These are phyloP conservation scores for Redunca redunca DNA, from an alignment of 2,113 vertebrate genomes.

Conservation along the genomic window DNA sequence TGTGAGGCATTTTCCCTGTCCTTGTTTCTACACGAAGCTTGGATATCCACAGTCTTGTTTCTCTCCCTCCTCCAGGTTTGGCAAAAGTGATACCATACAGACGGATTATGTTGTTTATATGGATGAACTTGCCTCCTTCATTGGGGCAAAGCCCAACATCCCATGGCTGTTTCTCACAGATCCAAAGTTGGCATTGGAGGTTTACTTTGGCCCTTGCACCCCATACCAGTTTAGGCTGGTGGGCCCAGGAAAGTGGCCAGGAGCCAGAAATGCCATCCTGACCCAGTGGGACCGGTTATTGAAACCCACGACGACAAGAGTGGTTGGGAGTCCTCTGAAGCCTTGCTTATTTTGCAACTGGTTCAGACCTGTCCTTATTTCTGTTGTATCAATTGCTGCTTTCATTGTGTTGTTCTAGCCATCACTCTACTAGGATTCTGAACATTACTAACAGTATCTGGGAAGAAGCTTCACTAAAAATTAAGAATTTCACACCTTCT, in stretches of 20 bases:
- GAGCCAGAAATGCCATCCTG: conserved; percentile 84
- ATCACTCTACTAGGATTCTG: not conserved
- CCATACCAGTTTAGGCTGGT: conserved; percentile 85
- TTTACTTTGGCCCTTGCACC: conserved; percentile 85
- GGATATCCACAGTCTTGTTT: not conserved
- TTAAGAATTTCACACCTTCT: not conserved
- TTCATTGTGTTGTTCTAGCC: conserved; percentile 4
- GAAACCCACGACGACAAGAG: conserved; percentile 75
- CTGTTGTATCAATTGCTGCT: conserved; percentile 55
- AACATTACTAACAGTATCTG: not conserved
- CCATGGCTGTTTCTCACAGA: conserved; percentile 84
- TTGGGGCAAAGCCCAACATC: conserved; percentile 81
- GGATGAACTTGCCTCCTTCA: conserved; percentile 82
- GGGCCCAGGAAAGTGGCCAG: conserved; percentile 85
- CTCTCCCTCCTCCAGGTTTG: conserved; percentile 51
- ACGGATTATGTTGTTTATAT: conserved; percentile 84
- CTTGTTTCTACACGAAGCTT: not conserved
- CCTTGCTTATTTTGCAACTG: not conserved
- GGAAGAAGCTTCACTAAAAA: not conserved
- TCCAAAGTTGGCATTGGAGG: conserved; percentile 78
- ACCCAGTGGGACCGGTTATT: conserved; percentile 84
- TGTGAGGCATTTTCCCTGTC: not conserved
- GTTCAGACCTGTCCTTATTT: conserved; percentile 54
- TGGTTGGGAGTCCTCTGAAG: not conserved
- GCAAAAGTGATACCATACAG: conserved; percentile 72